Evolutionary conservation across 2,797 vertebrate species (phyloP).

Genomic region (Microctenopoma stevenorrisi): DNA sequence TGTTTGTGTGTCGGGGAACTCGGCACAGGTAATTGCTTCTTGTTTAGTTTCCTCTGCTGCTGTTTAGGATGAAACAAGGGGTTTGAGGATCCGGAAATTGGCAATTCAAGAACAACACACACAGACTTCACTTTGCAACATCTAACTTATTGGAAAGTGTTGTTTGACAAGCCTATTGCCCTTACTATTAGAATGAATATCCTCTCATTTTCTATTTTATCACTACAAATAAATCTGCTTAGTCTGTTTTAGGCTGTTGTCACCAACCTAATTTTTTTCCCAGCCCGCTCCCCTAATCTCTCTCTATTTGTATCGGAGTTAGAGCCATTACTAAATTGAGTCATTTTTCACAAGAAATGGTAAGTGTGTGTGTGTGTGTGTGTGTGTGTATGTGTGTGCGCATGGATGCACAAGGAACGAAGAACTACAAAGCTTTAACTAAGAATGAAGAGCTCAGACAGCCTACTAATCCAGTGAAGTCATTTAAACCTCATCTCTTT

Average conservation of each 20-base stretch:
- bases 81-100: constrained; percentile 3
- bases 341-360: not conserved
- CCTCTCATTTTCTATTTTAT: constrained; percentile 2
- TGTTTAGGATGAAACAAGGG: not conserved
- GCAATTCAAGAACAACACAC: constrained; percentile 17
- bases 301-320: not conserved
- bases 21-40: constrained; percentile 4
- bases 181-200: not conserved
- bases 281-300: not conserved
- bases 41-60: constrained; percentile 6
- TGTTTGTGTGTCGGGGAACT: constrained; percentile 6
- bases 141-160: constrained; percentile 1
- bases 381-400: no score
- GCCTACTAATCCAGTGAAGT: not conserved
- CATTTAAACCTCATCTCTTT: not conserved
- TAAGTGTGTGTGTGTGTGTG: not conserved
- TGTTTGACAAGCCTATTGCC: constrained; percentile 8
- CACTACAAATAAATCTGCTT: not conserved
- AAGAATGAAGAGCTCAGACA: not conserved
- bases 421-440: not conserved
- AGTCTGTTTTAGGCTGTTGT: not conserved
- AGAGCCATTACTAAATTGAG: not conserved
- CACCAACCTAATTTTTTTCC: not conserved
- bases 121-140: not conserved
- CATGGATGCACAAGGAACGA: not conserved